Conservation (phyloP, 2,797 vertebrate genomes). For the Thaleichthys pacificus region DNA sequence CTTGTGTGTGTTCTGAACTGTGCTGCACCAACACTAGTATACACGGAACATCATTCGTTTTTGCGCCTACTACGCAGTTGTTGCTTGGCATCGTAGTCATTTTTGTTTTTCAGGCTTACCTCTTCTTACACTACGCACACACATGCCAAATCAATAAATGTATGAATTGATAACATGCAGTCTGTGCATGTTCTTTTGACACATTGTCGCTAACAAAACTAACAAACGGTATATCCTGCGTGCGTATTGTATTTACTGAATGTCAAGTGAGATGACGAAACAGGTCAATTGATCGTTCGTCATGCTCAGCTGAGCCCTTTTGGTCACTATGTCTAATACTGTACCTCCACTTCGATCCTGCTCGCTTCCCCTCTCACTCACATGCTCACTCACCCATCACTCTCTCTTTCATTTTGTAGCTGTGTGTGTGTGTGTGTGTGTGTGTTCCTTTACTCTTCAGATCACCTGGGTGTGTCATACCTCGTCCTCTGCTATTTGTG, state of each 20-base stretch:
- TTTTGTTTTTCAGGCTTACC: no score
- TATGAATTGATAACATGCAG: no score
- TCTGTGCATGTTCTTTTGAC: no score
- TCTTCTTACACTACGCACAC: no score
- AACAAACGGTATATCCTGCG: no score
- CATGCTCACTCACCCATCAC: constrained; percentile 12
- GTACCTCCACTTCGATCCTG: constrained; percentile 18
- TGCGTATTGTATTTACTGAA: no score
- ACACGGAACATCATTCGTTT: no score
- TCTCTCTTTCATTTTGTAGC: neutral
- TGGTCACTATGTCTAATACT: constrained; percentile 36
- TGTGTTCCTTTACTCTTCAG: constrained; percentile 25
- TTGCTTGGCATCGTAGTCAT: no score
- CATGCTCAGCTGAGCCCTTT: constrained; percentile 37
- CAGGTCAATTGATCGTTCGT: constrained; percentile 24
- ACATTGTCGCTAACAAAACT: neutral
- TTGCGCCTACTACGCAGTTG: no score
- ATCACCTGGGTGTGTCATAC: constrained; percentile 33
- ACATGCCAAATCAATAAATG: no score
- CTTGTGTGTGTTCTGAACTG: no score
- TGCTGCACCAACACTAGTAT: no score
- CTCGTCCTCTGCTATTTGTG: constrained; percentile 8
- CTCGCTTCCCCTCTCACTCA: constrained; percentile 45
- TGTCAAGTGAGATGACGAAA: constrained; percentile 14
- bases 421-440: constrained; percentile 18